Evolutionary conservation across 2,888 invertebrate genomes (phyloP).

Genomic region (Tenodera sinensis): DNA sequence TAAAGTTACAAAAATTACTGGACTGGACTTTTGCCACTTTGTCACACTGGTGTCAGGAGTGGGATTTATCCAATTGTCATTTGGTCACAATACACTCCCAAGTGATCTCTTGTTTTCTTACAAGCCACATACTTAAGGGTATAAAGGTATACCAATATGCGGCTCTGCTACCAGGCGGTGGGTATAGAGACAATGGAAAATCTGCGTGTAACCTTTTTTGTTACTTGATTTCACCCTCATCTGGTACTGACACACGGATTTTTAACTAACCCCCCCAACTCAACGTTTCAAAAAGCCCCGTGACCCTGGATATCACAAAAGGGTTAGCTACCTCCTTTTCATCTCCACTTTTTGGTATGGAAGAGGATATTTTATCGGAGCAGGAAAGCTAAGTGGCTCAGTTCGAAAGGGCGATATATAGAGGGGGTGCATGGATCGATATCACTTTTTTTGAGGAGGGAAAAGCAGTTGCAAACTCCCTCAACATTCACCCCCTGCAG

Average conservation of each 20-base stretch:
- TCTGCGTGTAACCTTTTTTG: neutral
- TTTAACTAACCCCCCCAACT: neutral
- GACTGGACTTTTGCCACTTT: too few relatives aligned
- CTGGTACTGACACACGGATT: neutral
- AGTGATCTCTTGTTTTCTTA: too few relatives aligned
- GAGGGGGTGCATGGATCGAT: neutral
- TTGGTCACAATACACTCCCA: too few relatives aligned
- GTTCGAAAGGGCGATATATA: conserved; percentile 4
- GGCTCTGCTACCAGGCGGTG: too few relatives aligned
- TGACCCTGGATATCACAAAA: neutral
- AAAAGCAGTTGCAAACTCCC: neutral
- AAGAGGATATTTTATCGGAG: conserved; percentile 16
- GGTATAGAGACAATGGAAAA: neutral
- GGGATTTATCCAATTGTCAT: too few relatives aligned
- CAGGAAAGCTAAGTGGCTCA: conserved; percentile 17
- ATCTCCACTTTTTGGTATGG: neutral
- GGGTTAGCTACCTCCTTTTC: neutral
- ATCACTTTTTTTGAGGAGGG: neutral
- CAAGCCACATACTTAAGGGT: too few relatives aligned
- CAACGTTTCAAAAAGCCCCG: neutral
- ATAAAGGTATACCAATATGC: too few relatives aligned
- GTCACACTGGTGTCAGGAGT: too few relatives aligned
- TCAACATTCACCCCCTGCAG: neutral
- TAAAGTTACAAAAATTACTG: too few relatives aligned
- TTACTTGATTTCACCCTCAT: neutral